Percentiles rank a stretch among this genome's conserved stretches.
These are phyloP conservation scores for Microctonus hyperodae DNA, from an alignment of 2,888 invertebrate species.

Conservation along the genomic window DNA sequence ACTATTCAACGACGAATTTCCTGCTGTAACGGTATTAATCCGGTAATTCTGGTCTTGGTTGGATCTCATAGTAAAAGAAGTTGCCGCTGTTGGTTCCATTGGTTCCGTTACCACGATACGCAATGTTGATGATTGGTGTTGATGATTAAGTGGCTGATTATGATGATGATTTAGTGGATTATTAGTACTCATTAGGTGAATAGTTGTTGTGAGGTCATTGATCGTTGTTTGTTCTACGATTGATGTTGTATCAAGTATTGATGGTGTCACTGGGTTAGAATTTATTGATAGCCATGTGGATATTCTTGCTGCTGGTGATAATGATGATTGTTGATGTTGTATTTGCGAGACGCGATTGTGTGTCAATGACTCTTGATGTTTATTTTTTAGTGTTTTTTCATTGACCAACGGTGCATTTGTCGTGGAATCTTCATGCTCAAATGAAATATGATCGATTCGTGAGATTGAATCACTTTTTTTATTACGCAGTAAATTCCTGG, in stretches of 20 bases:
- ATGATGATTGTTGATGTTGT: background rate
- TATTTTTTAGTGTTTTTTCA: background rate
- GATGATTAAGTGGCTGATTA: slow-evolving; percentile 21
- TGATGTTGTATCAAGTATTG: slow-evolving; percentile 1
- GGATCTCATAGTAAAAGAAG: background rate
- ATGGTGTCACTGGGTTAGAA: slow-evolving; percentile 24
- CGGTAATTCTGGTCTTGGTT: slow-evolving; percentile 21
- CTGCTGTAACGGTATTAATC: slow-evolving; percentile 44
- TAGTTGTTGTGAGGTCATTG: slow-evolving; percentile 24
- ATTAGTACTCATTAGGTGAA: slow-evolving; percentile 22
- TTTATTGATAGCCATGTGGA: slow-evolving; percentile 30
- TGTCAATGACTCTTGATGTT: slow-evolving; percentile 4
- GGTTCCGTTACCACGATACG: slow-evolving; percentile 49
- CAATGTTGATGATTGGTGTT: slow-evolving; percentile 34
- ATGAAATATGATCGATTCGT: background rate
- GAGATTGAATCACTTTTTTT: slow-evolving; percentile 4
- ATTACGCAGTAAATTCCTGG: background rate
- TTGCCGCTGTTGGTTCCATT: slow-evolving; percentile 6
- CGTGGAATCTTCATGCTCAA: background rate
- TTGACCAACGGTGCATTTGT: background rate
- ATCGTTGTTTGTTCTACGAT: slow-evolving; percentile 14
- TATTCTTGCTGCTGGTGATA: slow-evolving; percentile 8
- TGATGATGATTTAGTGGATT: slow-evolving; percentile 11
- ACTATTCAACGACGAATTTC: slow-evolving; percentile 34
- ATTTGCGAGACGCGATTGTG: background rate